Conservation (phyloP, 1,140 invertebrate genomes). For the Drosophila ohnishii region DNA sequence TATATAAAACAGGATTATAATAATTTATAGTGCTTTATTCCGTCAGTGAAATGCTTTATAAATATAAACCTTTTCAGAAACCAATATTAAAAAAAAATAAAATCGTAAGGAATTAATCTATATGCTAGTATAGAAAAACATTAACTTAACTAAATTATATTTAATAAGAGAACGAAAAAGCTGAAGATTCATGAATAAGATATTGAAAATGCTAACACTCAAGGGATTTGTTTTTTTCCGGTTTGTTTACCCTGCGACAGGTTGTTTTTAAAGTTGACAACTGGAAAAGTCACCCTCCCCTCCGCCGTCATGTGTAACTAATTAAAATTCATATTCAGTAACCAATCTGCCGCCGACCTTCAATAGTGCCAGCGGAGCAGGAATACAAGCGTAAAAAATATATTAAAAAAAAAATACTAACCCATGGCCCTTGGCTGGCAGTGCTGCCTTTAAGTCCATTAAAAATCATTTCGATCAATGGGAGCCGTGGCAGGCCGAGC, state of each 20-base stretch:
- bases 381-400: constrained; percentile 21
- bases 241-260: not conserved
- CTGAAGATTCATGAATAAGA: not conserved
- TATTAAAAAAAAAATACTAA: constrained; percentile 40
- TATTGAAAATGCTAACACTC: not conserved
- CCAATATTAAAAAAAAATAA: too few species aligned
- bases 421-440: constrained; percentile 57
- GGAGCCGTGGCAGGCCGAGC: constrained; percentile 34
- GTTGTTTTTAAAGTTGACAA: not conserved
- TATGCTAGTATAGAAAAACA: too few species aligned
- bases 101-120: too few species aligned
- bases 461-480: constrained; percentile 78
- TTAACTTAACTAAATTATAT: too few species aligned
- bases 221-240: not conserved
- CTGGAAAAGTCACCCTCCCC: constrained; percentile 1
- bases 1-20: not conserved
- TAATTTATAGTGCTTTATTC: not conserved
- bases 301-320: constrained; percentile 6
- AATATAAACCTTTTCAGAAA: too few species aligned
- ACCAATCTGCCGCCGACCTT: constrained; percentile 40
- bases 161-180: too few species aligned
- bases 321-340: constrained; percentile 51
- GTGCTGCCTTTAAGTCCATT: constrained; percentile 69
- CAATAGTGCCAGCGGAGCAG: constrained; percentile 16
- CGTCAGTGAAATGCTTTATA: too few species aligned